Evolutionary conservation across 2,797 vertebrate genomes (phyloP).

Genomic region (Eutrigla gurnardus): DNA sequence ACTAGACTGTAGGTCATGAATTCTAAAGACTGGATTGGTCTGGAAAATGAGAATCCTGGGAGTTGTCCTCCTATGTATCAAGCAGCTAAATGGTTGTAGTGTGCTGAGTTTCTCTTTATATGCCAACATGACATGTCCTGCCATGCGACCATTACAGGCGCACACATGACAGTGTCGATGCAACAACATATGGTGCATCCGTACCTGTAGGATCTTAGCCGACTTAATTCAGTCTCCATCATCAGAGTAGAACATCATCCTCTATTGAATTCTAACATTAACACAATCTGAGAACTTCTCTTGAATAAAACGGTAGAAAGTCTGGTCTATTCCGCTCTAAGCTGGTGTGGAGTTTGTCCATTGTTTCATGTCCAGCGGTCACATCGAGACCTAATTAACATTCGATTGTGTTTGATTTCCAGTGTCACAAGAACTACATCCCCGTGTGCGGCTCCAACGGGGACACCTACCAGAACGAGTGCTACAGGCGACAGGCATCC

Average conservation of each 20-base stretch:
- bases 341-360: neutral
- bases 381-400: constrained; percentile 15
- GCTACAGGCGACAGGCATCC: constrained; percentile 93
- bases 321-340: too few relatives aligned
- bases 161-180: too few relatives aligned
- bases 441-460: constrained; percentile 97
- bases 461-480: constrained; percentile 98
- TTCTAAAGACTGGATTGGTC: too few relatives aligned
- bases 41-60: too few relatives aligned
- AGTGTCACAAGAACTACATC: constrained; percentile 95
- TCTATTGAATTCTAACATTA: neutral
- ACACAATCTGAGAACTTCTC: neutral
- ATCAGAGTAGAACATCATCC: neutral
- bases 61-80: too few relatives aligned
- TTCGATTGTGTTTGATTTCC: constrained; percentile 58
- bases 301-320: too few relatives aligned
- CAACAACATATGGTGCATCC: too few relatives aligned
- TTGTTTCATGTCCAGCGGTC: neutral
- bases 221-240: neutral
- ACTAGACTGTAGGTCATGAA: too few relatives aligned
- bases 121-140: too few relatives aligned
- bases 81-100: too few relatives aligned
- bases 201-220: neutral
- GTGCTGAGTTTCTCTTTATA: too few relatives aligned
- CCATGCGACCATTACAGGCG: too few relatives aligned